Evolutionary conservation across 2,888 invertebrate genomes (phyloP).

Genomic region (Acanthosepion lycidas): DNA sequence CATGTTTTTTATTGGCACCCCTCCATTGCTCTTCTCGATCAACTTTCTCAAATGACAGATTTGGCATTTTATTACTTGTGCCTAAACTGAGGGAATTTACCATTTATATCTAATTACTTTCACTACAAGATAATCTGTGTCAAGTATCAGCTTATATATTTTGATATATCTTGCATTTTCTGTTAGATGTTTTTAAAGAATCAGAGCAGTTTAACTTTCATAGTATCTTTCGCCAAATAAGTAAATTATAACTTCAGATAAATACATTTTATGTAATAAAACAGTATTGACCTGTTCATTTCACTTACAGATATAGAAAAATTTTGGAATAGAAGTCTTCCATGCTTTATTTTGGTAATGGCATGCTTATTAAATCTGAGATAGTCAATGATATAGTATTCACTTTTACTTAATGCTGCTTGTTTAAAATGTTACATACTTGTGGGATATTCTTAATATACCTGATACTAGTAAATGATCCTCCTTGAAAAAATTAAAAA

Average conservation of each 20-base stretch:
- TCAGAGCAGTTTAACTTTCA: no score
- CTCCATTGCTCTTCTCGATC: slow-evolving; percentile 4
- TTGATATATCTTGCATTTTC: background rate
- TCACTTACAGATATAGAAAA: background rate
- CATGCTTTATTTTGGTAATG: background rate
- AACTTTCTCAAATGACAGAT: background rate
- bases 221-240: no score
- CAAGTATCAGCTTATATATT: background rate
- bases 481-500: background rate
- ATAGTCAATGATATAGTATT: background rate
- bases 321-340: no score
- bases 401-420: background rate
- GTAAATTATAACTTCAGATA: background rate
- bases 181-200: background rate
- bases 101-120: no score
- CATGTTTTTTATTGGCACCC: background rate
- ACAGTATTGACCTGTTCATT: background rate
- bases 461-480: background rate
- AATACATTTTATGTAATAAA: background rate
- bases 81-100: background rate
- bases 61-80: background rate
- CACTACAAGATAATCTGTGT: background rate
- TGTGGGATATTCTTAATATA: background rate
- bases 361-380: background rate
- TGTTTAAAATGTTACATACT: background rate